Conservation (phyloP, 37 sponge, comb jelly and placozoan species). For the Chondrilla cf. caribensis region DNA sequence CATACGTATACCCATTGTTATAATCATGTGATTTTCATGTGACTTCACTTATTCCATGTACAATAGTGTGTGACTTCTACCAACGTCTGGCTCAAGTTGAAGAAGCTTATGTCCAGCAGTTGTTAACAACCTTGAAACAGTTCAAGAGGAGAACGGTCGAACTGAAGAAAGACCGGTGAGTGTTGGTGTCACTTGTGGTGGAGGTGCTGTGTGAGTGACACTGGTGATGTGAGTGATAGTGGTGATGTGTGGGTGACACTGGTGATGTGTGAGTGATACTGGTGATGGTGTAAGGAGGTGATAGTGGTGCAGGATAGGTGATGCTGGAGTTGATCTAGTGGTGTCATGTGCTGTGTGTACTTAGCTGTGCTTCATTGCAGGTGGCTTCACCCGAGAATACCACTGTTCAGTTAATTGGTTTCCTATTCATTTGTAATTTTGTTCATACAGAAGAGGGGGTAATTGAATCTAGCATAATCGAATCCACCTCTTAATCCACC, state of each 20-base stretch:
- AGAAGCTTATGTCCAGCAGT: slow-evolving; percentile 55
- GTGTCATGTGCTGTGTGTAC: no score
- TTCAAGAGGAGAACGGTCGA: slow-evolving; percentile 56
- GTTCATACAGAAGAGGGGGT: no score
- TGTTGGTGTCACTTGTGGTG: not conserved
- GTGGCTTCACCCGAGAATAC: no score
- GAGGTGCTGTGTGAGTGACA: no score
- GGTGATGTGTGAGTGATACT: not conserved
- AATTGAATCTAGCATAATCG: no score
- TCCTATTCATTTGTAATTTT: no score
- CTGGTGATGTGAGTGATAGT: not conserved
- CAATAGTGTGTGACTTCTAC: slow-evolving; percentile 41
- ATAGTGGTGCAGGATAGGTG: no score
- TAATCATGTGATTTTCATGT: not conserved
- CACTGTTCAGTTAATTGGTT: no score
- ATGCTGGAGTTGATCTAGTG: no score
- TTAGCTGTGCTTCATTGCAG: no score
- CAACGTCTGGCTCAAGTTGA: slow-evolving; percentile 50
- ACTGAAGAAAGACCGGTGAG: slow-evolving; percentile 59
- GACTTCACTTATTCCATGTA: no score
- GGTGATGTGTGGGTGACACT: not conserved
- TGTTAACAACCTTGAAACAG: slow-evolving; percentile 33
- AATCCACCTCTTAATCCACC: no score
- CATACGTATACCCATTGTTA: not conserved
- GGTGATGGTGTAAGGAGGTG: not conserved